These are phyloP conservation scores for Toxostoma redivivum DNA, from an alignment of 2,113 vertebrate genomes.

Conservation along the genomic window DNA sequence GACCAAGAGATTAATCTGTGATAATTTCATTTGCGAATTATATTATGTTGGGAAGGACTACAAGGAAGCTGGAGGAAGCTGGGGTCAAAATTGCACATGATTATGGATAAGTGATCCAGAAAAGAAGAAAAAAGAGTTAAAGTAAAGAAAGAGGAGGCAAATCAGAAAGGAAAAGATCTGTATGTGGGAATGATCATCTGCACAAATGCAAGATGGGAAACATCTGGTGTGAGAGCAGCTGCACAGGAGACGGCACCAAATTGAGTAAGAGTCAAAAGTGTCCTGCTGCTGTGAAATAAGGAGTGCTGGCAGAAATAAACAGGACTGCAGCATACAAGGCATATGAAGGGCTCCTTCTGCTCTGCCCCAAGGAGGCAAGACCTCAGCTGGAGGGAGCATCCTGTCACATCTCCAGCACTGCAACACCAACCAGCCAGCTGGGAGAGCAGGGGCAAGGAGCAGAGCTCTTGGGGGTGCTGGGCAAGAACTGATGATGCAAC, in stretches of 20 bases:
- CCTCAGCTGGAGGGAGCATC: not conserved
- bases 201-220: not conserved
- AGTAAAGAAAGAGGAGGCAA: not conserved
- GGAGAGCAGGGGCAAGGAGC: not conserved
- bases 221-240: slow-evolving; percentile 10
- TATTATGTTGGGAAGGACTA: not conserved
- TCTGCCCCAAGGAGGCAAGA: not conserved
- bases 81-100: not conserved
- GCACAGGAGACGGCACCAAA: not conserved
- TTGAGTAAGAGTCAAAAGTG: not conserved
- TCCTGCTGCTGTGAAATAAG: slow-evolving; percentile 46
- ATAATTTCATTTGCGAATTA: not conserved
- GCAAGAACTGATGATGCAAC: not conserved
- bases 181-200: not conserved
- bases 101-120: not conserved
- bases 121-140: not conserved
- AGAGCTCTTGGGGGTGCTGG: not conserved
- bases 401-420: accelerated
- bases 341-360: not conserved
- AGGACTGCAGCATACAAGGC: not conserved
- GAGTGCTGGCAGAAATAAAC: not conserved
- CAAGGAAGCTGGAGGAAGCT: not conserved
- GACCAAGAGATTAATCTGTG: not conserved
- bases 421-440: not conserved
- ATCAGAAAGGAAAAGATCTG: not conserved